phyloP scores from a whole-genome alignment of 2,797 vertebrate genomes.

The Apodemus agrarius region DNA sequence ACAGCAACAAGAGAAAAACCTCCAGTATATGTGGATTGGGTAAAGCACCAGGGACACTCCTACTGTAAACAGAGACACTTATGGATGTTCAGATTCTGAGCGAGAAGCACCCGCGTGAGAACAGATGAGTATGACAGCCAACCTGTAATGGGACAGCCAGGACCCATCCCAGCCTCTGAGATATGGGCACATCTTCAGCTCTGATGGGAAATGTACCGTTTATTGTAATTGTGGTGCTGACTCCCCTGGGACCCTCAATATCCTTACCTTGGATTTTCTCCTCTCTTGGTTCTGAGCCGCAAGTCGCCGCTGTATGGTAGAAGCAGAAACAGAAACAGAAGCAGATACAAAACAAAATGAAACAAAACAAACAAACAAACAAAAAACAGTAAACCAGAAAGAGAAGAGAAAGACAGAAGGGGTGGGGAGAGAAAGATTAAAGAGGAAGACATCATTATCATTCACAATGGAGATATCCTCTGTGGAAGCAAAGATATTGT shows the following conservation, averaged over 20 bases:
- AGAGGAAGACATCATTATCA: background rate
- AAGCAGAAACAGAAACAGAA: constrained; percentile 1
- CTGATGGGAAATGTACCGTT: background rate
- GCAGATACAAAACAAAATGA: background rate
- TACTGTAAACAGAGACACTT: background rate
- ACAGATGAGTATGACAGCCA: accelerated
- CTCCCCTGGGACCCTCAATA: background rate
- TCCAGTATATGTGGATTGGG: background rate
- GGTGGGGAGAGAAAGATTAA: background rate
- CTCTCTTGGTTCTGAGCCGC: constrained; percentile 92
- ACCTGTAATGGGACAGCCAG: background rate
- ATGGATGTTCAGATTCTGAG: background rate
- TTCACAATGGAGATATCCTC: background rate
- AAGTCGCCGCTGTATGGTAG: constrained; percentile 87
- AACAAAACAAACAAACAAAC: background rate
- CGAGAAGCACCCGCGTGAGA: background rate
- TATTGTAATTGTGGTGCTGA: background rate
- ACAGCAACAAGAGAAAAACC: background rate
- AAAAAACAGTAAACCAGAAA: constrained; percentile 4
- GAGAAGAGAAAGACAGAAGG: background rate
- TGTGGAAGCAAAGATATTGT: background rate
- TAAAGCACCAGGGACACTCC: background rate
- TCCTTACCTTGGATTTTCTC: constrained; percentile 94
- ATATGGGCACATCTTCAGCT: background rate
- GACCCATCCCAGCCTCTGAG: background rate